Conservation (phyloP, 2,888 invertebrate species). For the Atethmia centrago region DNA sequence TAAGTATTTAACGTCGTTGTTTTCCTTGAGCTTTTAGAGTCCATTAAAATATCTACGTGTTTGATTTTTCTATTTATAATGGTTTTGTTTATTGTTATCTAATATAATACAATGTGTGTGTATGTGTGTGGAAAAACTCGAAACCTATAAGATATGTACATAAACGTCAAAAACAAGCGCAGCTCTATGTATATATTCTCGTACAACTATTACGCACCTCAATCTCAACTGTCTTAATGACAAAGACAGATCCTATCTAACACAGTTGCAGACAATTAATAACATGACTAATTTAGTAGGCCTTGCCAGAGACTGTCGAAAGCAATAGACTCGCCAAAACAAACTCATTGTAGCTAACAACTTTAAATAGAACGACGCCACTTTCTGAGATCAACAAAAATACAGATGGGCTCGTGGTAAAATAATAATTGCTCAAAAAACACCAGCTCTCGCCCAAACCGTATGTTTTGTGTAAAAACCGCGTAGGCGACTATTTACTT, state of each 20-base stretch:
- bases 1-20: conserved; percentile 43
- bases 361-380: conserved; percentile 24
- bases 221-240: neutral
- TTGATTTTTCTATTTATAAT: conserved; percentile 35
- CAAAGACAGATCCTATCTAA: neutral
- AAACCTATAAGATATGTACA: neutral
- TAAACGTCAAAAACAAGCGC: neutral
- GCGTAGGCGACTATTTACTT: conserved; percentile 6
- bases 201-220: conserved; percentile 1
- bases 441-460: neutral
- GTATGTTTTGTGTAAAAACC: conserved; percentile 12
- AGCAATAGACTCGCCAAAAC: conserved; percentile 36
- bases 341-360: conserved; percentile 20
- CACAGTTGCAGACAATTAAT: conserved; percentile 21
- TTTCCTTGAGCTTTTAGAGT: conserved; percentile 58
- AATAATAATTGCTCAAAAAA: conserved; percentile 5
- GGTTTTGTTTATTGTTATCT: conserved; percentile 12
- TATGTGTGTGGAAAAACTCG: neutral
- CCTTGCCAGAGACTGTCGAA: conserved; percentile 27
- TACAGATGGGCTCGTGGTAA: neutral
- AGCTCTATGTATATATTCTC: neutral
- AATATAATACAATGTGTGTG: conserved; percentile 1
- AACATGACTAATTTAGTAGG: conserved; percentile 26
- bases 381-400: conserved; percentile 16
- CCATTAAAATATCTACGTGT: conserved; percentile 53